phyloP scores from a whole-genome alignment of 37 sponge, comb jelly and placozoan genomes.

The Geodia barretti region DNA sequence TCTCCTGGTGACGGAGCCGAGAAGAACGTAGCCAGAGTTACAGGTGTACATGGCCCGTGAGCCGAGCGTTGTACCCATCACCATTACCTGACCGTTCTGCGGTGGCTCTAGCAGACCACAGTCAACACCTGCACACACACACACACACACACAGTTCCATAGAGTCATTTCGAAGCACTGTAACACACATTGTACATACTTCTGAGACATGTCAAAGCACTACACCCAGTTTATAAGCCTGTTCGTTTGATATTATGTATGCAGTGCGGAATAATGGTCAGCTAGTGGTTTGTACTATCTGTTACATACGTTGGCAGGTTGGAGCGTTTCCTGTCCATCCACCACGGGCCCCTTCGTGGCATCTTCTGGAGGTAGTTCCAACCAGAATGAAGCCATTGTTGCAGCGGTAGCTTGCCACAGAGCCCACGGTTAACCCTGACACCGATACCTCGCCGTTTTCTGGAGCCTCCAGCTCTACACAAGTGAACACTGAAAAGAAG shows the following conservation, averaged over 20 bases:
- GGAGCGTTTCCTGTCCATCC: slow-evolving; percentile 25
- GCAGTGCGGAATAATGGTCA: slow-evolving; percentile 1
- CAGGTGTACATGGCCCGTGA: slow-evolving; percentile 43
- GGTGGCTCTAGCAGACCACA: slow-evolving; percentile 30
- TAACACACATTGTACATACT: slow-evolving; percentile 22
- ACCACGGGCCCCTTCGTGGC: slow-evolving; percentile 22
- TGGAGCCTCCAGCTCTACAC: not conserved
- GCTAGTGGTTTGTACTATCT: not conserved
- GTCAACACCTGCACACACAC: slow-evolving; percentile 27
- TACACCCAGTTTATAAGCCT: no score
- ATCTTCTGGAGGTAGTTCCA: slow-evolving; percentile 20
- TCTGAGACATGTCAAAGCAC: no score
- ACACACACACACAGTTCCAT: no score
- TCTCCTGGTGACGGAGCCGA: slow-evolving; percentile 16
- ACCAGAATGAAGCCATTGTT: slow-evolving; percentile 14
- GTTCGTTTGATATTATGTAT: no score
- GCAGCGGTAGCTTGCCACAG: slow-evolving; percentile 33
- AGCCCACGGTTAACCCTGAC: not conserved
- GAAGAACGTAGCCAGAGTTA: slow-evolving; percentile 21
- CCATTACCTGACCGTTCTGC: slow-evolving; percentile 26
- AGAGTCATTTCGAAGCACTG: no score
- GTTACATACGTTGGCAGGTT: slow-evolving; percentile 44
- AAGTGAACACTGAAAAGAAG: not conserved
- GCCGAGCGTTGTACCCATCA: slow-evolving; percentile 17
- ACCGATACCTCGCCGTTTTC: not conserved